Base-by-base conservation (phyloP, 2,888 invertebrate species). In the Venustoraphidia nigricollis region DNA sequence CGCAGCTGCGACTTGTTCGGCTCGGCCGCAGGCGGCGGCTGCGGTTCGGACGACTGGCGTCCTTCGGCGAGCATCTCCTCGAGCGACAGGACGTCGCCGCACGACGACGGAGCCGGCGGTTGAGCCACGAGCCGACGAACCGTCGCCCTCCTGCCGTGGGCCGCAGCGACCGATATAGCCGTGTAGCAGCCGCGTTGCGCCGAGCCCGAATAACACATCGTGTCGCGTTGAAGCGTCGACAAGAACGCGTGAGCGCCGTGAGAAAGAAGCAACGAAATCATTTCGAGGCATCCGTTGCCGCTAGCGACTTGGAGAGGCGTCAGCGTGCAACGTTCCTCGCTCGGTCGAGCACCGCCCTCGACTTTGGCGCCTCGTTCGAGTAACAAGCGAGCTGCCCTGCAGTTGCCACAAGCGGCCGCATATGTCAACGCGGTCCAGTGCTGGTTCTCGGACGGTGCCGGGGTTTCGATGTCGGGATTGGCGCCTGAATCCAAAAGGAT, bases 11-110 rank as follows among this genome's bases (percentile, higher is more conserved):
- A 75, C 67, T 91, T 91, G 56, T 79, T 87, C 60, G 88, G 73
- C 50, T 70, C 69, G n/a, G 63, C 60, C 38, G 73, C 62, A 3
- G 70, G 27, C 66, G 41, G 51, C 41, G 8, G 9, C 59, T 60
- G 44, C 59, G 55, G 63, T 62, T 53, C 60, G 62, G 41, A 38
- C 9, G 47, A 49, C 13, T 38, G 51, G 9, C 77, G 81, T 41
- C 89, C 90, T 68, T 92, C 92, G 0, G 91, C 91, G 40, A 92
- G 72, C 67, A 90, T 92, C 66, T 92, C 92, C 63, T 91, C 91
- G 47, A 92, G 69, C 0, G 89, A 89, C 34, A 92, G 70, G 34
- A 90, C 85, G 53, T 89, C 87, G 59, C 77, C 74, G 59, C 63
- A 77, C 54, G 66, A 80, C 55, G 79, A 69, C 53, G 75, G 79